Evolutionary conservation across 1,140 invertebrate species (phyloP).

Genomic region (Harlomillsia oculata): DNA sequence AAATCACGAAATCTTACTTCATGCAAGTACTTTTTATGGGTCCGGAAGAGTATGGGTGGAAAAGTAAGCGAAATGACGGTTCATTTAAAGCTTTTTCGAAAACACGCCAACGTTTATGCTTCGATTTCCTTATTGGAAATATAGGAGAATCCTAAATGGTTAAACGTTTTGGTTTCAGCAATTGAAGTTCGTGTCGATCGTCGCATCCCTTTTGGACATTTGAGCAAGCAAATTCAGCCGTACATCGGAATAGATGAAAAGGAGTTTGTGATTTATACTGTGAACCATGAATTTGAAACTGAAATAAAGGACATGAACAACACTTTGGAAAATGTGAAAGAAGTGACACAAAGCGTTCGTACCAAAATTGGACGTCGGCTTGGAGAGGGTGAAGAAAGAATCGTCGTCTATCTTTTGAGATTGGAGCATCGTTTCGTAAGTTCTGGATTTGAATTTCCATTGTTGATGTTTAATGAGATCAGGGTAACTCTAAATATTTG

Average conservation of each 20-base stretch:
- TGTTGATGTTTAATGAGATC: neutral
- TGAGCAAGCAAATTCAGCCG: neutral
- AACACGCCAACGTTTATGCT: too few relatives aligned
- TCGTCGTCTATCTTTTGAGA: slow-evolving; percentile 1
- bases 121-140: too few relatives aligned
- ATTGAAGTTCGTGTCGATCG: too few relatives aligned
- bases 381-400: slow-evolving; percentile 12
- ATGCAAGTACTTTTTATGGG: too few relatives aligned
- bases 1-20: too few relatives aligned
- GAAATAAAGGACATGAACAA: slow-evolving; percentile 1
- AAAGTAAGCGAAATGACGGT: too few relatives aligned
- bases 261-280: slow-evolving; percentile 5
- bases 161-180: too few relatives aligned
- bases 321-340: neutral
- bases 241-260: slow-evolving; percentile 1
- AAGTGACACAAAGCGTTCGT: neutral
- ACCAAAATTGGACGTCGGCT: slow-evolving; percentile 7
- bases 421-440: neutral
- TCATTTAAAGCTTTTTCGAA: too few relatives aligned
- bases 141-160: too few relatives aligned
- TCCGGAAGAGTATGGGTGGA: too few relatives aligned
- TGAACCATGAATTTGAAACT: neutral
- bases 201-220: neutral
- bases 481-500: neutral
- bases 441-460: neutral